Percentiles rank a stretch among this genome's conserved stretches.
phyloP scores from a whole-genome alignment of 2,888 invertebrate species.

The Lomographa bimaculata region DNA sequence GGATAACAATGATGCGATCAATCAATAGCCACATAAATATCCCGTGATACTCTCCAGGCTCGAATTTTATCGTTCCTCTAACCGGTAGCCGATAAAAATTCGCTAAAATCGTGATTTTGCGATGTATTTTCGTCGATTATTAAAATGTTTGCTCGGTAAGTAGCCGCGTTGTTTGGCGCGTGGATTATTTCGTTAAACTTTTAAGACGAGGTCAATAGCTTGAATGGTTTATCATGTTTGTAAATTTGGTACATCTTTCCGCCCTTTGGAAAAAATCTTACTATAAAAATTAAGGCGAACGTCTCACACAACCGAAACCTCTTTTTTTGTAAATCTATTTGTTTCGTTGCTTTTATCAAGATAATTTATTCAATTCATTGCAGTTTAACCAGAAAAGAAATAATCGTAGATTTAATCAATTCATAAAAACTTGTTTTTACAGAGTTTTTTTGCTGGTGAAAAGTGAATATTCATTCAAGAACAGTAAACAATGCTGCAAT shows the following conservation, averaged over 20 bases:
- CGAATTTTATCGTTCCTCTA: slow-evolving; percentile 62
- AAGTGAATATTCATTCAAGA: too few relatives aligned
- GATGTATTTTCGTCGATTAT: slow-evolving; percentile 38
- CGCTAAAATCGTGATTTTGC: slow-evolving; percentile 56
- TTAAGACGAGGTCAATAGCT: slow-evolving; percentile 8
- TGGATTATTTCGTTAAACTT: slow-evolving; percentile 18
- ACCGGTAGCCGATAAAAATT: slow-evolving; percentile 57
- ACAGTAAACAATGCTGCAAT: too few relatives aligned
- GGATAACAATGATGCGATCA: slow-evolving; percentile 69
- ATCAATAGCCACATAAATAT: slow-evolving; percentile 69
- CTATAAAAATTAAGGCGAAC: slow-evolving; percentile 5
- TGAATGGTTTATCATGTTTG: too few relatives aligned
- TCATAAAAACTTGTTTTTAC: too few relatives aligned
- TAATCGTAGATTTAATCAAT: too few relatives aligned
- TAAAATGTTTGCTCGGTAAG: slow-evolving; percentile 26
- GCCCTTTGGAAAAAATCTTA: too few relatives aligned
- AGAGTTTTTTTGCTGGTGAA: too few relatives aligned
- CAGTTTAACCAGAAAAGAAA: too few relatives aligned
- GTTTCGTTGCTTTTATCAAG: slow-evolving; percentile 5
- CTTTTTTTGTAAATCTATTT: too few relatives aligned
- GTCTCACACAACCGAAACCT: slow-evolving; percentile 10
- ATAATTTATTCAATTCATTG: too few relatives aligned
- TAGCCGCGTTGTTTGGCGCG: slow-evolving; percentile 18
- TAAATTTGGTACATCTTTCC: too few relatives aligned
- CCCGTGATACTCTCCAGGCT: slow-evolving; percentile 66